These are phyloP conservation scores for Colinus virginianus DNA, from an alignment of 2,113 vertebrate species.

Conservation along the genomic window DNA sequence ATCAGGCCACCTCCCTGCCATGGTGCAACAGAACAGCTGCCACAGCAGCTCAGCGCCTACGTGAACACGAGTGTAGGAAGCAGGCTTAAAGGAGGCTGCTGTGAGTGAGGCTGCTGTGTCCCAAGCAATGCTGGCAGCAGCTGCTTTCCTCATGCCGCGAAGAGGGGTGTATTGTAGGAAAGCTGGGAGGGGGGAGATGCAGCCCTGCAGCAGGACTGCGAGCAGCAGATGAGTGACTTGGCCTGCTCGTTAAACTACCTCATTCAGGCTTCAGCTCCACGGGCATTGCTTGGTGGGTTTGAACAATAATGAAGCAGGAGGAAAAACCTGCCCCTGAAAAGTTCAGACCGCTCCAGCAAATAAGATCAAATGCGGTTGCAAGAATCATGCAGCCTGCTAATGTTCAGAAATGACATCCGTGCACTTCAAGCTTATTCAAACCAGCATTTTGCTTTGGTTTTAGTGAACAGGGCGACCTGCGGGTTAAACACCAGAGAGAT, in stretches of 20 bases:
- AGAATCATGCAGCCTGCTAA: not conserved
- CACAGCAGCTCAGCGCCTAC: not conserved
- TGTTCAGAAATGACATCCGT: not conserved
- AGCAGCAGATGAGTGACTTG: slow-evolving; percentile 59
- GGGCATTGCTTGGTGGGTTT: slow-evolving; percentile 58
- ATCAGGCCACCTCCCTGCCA: not conserved
- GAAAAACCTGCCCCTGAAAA: slow-evolving; percentile 64
- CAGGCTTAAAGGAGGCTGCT: not conserved
- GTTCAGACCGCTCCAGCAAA: slow-evolving; percentile 3
- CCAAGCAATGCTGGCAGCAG: not conserved
- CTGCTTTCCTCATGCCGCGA: not conserved
- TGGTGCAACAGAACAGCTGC: not conserved
- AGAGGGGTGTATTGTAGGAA: not conserved
- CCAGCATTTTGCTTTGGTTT: slow-evolving; percentile 37
- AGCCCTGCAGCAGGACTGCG: slow-evolving; percentile 21
- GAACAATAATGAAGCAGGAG: slow-evolving; percentile 64
- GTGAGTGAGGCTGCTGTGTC: not conserved
- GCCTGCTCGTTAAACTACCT: slow-evolving; percentile 67
- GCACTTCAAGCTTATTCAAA: slow-evolving; percentile 38
- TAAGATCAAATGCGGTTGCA: slow-evolving; percentile 43
- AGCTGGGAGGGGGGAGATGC: not conserved
- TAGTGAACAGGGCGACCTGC: slow-evolving; percentile 19
- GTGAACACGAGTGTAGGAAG: not conserved
- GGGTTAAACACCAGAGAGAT: slow-evolving; percentile 47
- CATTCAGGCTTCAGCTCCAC: slow-evolving; percentile 63